These are phyloP conservation scores for Mixornis gularis DNA, from an alignment of 2,113 vertebrate genomes.

Conservation along the genomic window DNA sequence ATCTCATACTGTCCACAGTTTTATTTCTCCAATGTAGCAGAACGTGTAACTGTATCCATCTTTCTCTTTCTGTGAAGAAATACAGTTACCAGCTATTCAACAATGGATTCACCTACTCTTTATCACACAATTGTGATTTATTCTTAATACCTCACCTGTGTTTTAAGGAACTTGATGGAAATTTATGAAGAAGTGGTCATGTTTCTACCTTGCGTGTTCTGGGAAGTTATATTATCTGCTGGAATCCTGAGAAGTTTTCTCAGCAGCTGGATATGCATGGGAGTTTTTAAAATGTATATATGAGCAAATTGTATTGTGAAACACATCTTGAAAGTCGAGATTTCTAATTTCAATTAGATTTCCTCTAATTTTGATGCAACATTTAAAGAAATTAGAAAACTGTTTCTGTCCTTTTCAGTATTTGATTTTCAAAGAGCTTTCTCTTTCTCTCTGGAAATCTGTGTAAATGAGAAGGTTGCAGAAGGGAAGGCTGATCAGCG, in stretches of 20 bases:
- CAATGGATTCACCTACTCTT: fast-evolving
- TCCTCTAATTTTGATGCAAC: neutral
- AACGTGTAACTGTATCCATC: neutral
- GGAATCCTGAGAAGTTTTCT: neutral
- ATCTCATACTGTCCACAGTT: neutral
- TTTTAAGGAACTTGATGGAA: neutral
- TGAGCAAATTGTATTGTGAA: neutral
- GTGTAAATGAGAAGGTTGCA: neutral
- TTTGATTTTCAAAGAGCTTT: neutral
- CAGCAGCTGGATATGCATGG: neutral
- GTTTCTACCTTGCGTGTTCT: neutral
- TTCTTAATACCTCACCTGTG: neutral
- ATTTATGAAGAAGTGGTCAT: neutral
- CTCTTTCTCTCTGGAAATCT: neutral
- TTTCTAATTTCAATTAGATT: neutral
- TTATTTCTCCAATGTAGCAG: neutral
- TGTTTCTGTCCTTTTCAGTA: neutral
- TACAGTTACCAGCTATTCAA: neutral
- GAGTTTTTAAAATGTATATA: neutral
- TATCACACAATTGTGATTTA: neutral
- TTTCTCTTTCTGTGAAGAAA: neutral
- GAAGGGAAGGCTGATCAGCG: neutral
- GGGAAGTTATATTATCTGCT: neutral
- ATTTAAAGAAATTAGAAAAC: neutral
- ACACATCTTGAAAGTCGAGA: neutral